Evolutionary conservation across 2,113 vertebrate genomes (phyloP).

Genomic region (Myiopsitta monachus): DNA sequence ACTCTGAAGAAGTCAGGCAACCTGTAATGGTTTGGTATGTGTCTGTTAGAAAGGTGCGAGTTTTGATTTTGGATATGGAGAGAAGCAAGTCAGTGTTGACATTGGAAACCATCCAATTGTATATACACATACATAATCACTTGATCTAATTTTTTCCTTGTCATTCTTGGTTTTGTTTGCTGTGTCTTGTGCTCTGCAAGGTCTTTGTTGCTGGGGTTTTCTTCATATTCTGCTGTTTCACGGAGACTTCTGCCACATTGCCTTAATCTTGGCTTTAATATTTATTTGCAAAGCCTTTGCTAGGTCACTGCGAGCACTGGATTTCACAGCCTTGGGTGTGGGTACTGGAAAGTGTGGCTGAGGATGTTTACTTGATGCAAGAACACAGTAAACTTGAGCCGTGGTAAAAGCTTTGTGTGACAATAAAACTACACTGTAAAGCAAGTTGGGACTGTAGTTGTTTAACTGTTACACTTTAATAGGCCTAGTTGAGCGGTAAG

Average conservation of each 20-base stretch:
- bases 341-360: not conserved
- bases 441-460: not conserved
- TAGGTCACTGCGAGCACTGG: not conserved
- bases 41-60: not conserved
- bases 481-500: not conserved
- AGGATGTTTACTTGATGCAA: not conserved
- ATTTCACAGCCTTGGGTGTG: not conserved
- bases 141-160: not conserved
- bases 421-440: not conserved
- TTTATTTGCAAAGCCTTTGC: not conserved
- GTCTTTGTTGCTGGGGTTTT: not conserved
- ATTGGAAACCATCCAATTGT: not conserved
- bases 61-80: not conserved
- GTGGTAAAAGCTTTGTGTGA: not conserved
- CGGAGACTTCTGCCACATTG: not conserved
- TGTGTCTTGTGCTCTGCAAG: not conserved
- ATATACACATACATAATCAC: not conserved
- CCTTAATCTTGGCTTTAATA: not conserved
- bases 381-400: not conserved
- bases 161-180: not conserved
- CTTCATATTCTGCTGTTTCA: not conserved
- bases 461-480: not conserved
- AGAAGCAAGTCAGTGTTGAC: not conserved
- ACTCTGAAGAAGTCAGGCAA: not conserved
- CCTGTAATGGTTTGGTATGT: not conserved